Evolutionary conservation across 2,888 invertebrate genomes (phyloP), one percentile per base, ranked within the genome.

Genomic region (Anodontia alba): DNA sequence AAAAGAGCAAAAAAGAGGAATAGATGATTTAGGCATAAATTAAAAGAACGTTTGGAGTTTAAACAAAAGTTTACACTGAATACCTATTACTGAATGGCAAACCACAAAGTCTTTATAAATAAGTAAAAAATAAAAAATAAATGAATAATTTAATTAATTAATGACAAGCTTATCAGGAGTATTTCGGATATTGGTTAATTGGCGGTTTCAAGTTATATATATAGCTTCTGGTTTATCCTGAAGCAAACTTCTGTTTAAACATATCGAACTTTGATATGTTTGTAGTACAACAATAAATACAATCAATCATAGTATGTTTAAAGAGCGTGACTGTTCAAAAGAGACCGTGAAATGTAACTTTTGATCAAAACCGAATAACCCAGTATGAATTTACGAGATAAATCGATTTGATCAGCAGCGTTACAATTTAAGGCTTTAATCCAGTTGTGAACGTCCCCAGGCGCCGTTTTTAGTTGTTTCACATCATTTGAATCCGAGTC

Each of bases 371-470:
- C 7, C 5, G 20, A 26, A 17, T 10, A 26, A 57, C 57, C 29
- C 57, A 57, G 29, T 29, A 57, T 57, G 23, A 26, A 29, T 57
- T 26, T 57, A 29, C 29, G 29, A 57, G 29, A 57, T 57, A 57
- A 57, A 57, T 57, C 15, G 29, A 26, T 57, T 10, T 57, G 8
- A 57, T 7, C 57, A 57, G 57, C 7, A 57, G 57, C 57, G 57
- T 57, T 57, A 57, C 57, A 57, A 57, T 29, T 57, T 57, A 57
- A 57, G 29, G 29, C 29, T 17, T 57, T 57, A 57, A 57, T 23
- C 57, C 57, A 57, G 29, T 57, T 57, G 29, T 20, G 15, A 8
- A 57, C 20, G 29, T 10, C 57, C 57, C 7, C 7, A 57, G 57
- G 57, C 57, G 57, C 57, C 57, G 20, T 57, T 57, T 57, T 57